phyloP scores from a whole-genome alignment of 92 coral and sea anemone genomes.

The Heliopora coerulea region DNA sequence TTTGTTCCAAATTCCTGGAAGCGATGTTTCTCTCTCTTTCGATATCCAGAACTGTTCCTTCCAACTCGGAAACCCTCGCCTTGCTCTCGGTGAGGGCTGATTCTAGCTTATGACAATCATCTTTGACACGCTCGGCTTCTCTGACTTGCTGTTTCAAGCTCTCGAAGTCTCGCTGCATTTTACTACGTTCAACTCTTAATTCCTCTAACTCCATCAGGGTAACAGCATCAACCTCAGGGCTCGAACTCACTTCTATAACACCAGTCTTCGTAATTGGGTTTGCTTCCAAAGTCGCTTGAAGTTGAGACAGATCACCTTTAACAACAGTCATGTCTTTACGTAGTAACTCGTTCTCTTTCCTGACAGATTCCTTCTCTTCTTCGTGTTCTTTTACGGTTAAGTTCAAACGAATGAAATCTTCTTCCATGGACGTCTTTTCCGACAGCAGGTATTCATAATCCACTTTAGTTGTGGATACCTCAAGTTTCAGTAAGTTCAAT shows the following conservation, averaged over 20 bases:
- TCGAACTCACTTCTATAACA: conserved; percentile 2
- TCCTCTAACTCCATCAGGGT: conserved; percentile 21
- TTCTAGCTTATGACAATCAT: conserved; percentile 6
- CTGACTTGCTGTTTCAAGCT: conserved; percentile 21
- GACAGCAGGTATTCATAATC: conserved; percentile 28
- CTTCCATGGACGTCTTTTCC: conserved; percentile 30
- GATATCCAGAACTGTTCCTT: conserved; percentile 46
- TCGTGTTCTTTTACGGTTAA: conserved; percentile 24
- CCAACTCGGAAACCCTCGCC: conserved; percentile 63
- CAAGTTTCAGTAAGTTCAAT: conserved; percentile 56
- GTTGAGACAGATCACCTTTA: conserved; percentile 14
- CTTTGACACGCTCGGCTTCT: conserved; percentile 22
- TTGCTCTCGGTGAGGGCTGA: conserved; percentile 21
- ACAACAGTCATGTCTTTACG: conserved; percentile 11
- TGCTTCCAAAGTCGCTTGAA: conserved; percentile 13
- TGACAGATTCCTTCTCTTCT: conserved; percentile 8
- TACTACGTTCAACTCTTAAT: conserved; percentile 9
- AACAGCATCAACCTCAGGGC: neutral
- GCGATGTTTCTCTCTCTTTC: conserved; percentile 50
- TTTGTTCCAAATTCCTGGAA: conserved; percentile 15
- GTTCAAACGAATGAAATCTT: conserved; percentile 20
- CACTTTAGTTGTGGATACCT: conserved; percentile 37
- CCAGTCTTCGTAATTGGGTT: conserved; percentile 3
- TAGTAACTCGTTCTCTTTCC: conserved; percentile 4
- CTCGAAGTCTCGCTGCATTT: conserved; percentile 10